Evolutionary conservation across 2,888 invertebrate genomes (phyloP).

Genomic region (Sarcophaga variegata): DNA sequence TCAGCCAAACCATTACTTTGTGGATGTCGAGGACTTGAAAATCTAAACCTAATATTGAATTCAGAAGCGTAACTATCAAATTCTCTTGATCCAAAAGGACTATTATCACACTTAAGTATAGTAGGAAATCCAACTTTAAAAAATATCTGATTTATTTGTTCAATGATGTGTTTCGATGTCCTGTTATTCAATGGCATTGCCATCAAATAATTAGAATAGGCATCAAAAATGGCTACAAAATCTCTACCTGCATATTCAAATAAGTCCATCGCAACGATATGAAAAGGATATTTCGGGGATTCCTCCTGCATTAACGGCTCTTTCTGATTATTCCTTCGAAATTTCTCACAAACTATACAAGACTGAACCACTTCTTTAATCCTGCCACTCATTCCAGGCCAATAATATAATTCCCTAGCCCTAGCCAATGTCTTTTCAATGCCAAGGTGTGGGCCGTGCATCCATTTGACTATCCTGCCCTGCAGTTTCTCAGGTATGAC

Average conservation of each 20-base stretch:
- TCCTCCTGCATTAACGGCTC: slow-evolving; percentile 54
- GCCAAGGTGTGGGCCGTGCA: too few species aligned
- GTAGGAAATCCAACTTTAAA: slow-evolving; percentile 32
- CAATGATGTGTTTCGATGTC: too few species aligned
- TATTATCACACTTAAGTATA: slow-evolving; percentile 26
- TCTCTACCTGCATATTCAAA: slow-evolving; percentile 49
- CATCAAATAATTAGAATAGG: slow-evolving; percentile 45
- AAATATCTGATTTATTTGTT: not conserved
- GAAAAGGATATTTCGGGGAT: slow-evolving; percentile 44
- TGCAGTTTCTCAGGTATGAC: too few species aligned
- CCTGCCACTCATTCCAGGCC: slow-evolving; percentile 65
- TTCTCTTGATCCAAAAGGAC: slow-evolving; percentile 28
- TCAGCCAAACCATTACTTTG: slow-evolving; percentile 44
- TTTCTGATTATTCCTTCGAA: slow-evolving; percentile 60
- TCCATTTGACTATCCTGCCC: too few species aligned
- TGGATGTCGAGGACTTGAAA: slow-evolving; percentile 55
- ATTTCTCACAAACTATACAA: slow-evolving; percentile 60
- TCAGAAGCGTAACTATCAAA: slow-evolving; percentile 29
- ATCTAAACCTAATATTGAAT: slow-evolving; percentile 65
- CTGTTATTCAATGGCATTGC: too few species aligned
- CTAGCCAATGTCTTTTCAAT: too few species aligned
- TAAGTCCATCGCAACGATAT: slow-evolving; percentile 37
- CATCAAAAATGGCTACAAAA: slow-evolving; percentile 42
- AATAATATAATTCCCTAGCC: too few species aligned
- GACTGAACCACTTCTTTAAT: slow-evolving; percentile 21